phyloP scores from a whole-genome alignment of 2,888 invertebrate genomes.

The Venusia cambrica region DNA sequence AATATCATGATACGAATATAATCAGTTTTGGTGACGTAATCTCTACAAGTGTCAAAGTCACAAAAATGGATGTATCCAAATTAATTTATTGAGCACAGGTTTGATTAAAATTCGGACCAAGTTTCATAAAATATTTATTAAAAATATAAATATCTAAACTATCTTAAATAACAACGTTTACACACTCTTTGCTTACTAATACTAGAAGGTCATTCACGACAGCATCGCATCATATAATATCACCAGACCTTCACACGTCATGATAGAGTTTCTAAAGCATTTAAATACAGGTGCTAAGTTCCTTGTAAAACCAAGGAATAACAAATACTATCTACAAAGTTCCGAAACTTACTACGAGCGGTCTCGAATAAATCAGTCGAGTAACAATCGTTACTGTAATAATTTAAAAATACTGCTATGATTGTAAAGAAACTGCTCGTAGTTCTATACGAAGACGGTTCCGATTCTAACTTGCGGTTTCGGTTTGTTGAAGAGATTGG shows the following conservation, averaged over 20 bases:
- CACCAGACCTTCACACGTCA: constrained; percentile 56
- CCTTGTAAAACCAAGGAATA: constrained; percentile 80
- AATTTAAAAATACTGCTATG: constrained; percentile 67
- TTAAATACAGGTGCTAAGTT: constrained; percentile 50
- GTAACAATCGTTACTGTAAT: constrained; percentile 70
- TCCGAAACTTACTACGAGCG: constrained; percentile 59
- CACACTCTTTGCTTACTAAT: constrained; percentile 56
- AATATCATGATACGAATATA: constrained; percentile 23
- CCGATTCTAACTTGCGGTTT: constrained; percentile 70
- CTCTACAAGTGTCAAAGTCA: constrained; percentile 18
- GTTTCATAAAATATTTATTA: constrained; percentile 55
- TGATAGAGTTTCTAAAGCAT: constrained; percentile 37
- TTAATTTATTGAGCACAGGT: constrained; percentile 7
- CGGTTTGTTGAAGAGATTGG: constrained; percentile 64
- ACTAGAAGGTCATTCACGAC: constrained; percentile 73
- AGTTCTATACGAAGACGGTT: constrained; percentile 61
- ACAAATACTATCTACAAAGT: constrained; percentile 64
- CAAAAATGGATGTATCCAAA: constrained; percentile 13
- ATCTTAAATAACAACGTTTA: constrained; percentile 63
- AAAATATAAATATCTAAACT: constrained; percentile 50
- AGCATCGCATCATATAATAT: constrained; percentile 59
- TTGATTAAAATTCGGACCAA: constrained; percentile 38
- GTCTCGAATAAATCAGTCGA: constrained; percentile 75
- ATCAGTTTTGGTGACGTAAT: constrained; percentile 31
- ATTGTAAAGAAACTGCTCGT: constrained; percentile 31